Base-by-base conservation (phyloP, 2,113 vertebrate species). In the Misgurnus anguillicaudatus region DNA sequence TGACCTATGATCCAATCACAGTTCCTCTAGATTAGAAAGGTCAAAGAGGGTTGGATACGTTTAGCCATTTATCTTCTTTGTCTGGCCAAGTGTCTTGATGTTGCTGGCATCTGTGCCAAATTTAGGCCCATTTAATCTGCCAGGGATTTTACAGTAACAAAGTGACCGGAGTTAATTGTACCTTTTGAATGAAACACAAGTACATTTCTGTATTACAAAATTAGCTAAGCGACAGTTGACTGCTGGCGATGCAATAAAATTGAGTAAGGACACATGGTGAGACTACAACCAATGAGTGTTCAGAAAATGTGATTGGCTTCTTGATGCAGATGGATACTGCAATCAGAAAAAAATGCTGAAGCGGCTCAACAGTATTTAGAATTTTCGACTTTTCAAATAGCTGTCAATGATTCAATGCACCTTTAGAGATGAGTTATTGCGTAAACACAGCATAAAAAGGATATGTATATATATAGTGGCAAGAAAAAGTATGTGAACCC, bases 11-110 rank as follows among this genome's bases (percentile, higher is more conserved):
- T 47, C 57, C 61, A 61, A 61, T 62, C 71, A 74, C 57, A 74
- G 72, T 74, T 62, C 61, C 19, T 61, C 31, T 13, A 74, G 72
- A 74, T 62, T 74, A 62, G 61, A 48, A 5, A 9, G 41, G 39
- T 74, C 42, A 61, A 41, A 0, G 1, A 60, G 41, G 71, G 72
- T 74, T 60, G 41, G 41, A 74, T 47, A 24, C 5, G 11, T 73
- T 74, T 47, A 74, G 72, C 57, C 57, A 61, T 62, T 74, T 48
- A 74, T 62, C 57, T 74, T 47, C 57, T 62, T 62, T 47, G 57
- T 16, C 38, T 74, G 24, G 19, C 39, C 1, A 21, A 61, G 39
- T 74, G 71, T 62, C 71, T 62, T 24, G 19, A 41, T 62, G 47
- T 74, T 74, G 72, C 72, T 74, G 58, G 57, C 57, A 60, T 36